These are phyloP conservation scores for Hylaeus anthracinus DNA, from an alignment of 1,140 invertebrate species.

Conservation along the genomic window DNA sequence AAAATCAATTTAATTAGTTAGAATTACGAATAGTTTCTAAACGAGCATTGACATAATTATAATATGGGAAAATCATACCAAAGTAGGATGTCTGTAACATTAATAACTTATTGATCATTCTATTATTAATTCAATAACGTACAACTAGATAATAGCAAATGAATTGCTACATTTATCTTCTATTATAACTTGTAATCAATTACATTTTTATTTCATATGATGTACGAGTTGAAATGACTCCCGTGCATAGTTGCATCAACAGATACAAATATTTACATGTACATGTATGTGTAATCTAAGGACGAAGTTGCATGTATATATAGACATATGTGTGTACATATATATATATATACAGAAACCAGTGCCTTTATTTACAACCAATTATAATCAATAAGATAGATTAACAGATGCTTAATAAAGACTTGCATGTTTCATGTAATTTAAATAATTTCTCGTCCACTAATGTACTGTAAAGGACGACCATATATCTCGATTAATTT, in stretches of 20 bases:
- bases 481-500: constrained; percentile 35
- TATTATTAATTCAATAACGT: constrained; percentile 7
- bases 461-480: constrained; percentile 34
- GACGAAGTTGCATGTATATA: background rate
- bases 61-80: background rate
- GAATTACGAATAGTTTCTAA: background rate
- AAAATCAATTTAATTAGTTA: background rate
- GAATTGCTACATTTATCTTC: constrained; percentile 1
- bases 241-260: constrained; percentile 37
- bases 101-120: background rate
- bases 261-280: background rate
- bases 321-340: background rate
- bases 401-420: constrained; percentile 27
- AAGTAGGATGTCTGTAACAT: constrained; percentile 8
- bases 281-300: background rate
- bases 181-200: constrained; percentile 25
- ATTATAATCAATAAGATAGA: constrained; percentile 41
- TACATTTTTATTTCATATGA: constrained; percentile 42
- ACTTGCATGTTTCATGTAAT: constrained; percentile 15
- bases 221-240: constrained; percentile 42
- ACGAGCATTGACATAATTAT: background rate
- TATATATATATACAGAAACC: background rate
- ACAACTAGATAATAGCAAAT: constrained; percentile 27
- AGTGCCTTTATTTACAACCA: constrained; percentile 27
- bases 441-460: background rate